Evolutionary conservation across 2,113 vertebrate species (phyloP).

Genomic region (Gasterosteus nipponicus): DNA sequence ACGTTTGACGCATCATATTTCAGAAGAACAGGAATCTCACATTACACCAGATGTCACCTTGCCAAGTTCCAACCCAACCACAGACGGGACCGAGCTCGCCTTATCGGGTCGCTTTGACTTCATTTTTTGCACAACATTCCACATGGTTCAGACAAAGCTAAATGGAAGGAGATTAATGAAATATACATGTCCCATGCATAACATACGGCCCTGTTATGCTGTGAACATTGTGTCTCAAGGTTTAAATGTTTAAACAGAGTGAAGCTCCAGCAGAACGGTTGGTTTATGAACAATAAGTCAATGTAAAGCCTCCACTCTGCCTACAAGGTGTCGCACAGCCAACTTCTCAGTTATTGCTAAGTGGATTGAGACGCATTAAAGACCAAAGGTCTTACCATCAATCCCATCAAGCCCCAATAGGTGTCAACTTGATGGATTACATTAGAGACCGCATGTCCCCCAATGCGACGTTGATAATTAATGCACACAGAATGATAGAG

Average conservation of each 20-base stretch:
- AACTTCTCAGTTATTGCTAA: constrained; percentile 42
- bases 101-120: not conserved
- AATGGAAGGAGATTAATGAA: not conserved
- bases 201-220: not conserved
- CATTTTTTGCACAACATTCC: not conserved
- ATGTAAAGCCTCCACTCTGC: not conserved
- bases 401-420: constrained; percentile 5
- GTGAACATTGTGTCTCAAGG: not conserved
- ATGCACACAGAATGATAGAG: constrained; percentile 5
- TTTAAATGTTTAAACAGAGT: not conserved
- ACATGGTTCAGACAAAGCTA: not conserved
- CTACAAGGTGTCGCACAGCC: not conserved
- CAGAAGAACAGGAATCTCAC: constrained; percentile 1
- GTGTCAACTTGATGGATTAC: constrained; percentile 35
- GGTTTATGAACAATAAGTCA: not conserved
- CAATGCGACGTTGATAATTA: constrained; percentile 26
- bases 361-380: constrained; percentile 58
- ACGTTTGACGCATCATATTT: constrained; percentile 6
- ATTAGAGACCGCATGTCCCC: constrained; percentile 20
- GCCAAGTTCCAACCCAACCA: not conserved
- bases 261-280: not conserved
- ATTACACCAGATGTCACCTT: constrained; percentile 1
- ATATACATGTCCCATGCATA: no score
- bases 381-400: constrained; percentile 11
- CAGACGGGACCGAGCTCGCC: not conserved